A percentile compares a stretch with the other conserved stretches of the same genome.
phyloP scores from a whole-genome alignment of 1,140 invertebrate genomes.

The Dendroctonus valens region DNA sequence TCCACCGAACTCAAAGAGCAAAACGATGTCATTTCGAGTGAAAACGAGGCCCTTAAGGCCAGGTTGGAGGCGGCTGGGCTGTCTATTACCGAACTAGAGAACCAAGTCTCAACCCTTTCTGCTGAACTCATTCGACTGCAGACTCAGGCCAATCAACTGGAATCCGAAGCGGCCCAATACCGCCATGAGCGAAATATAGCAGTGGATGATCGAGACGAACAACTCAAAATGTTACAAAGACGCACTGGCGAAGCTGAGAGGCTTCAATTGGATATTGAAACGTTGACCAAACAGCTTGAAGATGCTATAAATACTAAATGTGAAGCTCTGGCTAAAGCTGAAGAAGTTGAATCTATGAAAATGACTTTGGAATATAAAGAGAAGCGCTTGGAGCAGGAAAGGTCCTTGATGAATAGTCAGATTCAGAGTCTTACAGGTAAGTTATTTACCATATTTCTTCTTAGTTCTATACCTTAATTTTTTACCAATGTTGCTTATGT shows the following conservation, averaged over 20 bases:
- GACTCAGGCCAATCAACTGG: slow-evolving; percentile 56
- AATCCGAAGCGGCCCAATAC: slow-evolving; percentile 56
- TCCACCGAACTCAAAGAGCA: slow-evolving; percentile 59
- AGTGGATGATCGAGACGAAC: slow-evolving; percentile 69
- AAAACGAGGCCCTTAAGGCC: slow-evolving; percentile 62
- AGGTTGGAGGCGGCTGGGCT: slow-evolving; percentile 63
- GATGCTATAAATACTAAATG: slow-evolving; percentile 73
- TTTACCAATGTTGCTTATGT: too few species aligned
- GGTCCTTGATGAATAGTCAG: slow-evolving; percentile 69
- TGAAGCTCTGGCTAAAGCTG: slow-evolving; percentile 73
- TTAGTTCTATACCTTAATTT: too few species aligned
- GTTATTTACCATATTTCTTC: background rate
- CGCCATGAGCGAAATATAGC: slow-evolving; percentile 62
- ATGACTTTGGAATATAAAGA: slow-evolving; percentile 76
- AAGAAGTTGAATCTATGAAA: slow-evolving; percentile 78
- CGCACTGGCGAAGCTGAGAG: slow-evolving; percentile 69
- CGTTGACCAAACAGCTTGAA: slow-evolving; percentile 65
- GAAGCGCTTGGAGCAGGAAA: slow-evolving; percentile 79
- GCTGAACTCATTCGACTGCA: slow-evolving; percentile 63
- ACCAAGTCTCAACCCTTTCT: slow-evolving; percentile 60
- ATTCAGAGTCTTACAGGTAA: slow-evolving; percentile 64
- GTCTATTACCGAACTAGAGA: slow-evolving; percentile 61
- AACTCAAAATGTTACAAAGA: slow-evolving; percentile 66
- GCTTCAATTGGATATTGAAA: slow-evolving; percentile 62
- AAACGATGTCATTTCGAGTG: slow-evolving; percentile 57